Evolutionary conservation across 2,797 vertebrate genomes (phyloP), one percentile per base, ranked within the genome.

Genomic region (Melanotaenia nigrans): DNA sequence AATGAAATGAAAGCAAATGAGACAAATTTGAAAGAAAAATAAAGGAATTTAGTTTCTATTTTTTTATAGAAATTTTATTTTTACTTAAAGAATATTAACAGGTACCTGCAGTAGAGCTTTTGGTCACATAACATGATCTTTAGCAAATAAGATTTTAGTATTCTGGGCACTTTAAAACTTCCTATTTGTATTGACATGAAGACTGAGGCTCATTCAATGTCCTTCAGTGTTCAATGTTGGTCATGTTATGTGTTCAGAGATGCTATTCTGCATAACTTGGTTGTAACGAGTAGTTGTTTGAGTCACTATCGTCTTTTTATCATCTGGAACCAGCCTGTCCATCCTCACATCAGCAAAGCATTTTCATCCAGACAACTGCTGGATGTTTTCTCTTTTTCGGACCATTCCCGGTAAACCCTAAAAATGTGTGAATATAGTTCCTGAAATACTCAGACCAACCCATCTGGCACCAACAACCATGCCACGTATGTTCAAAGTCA

Each of bases 351-450:
- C 47, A 51, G 22, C 9, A 51, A 51, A 22, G 47, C 47, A 51
- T 22, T 47, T 47, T 47, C 45, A 47, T 51, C n/a, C 47, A 51
- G 47, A 51, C 47, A 51, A 51, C 47, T 22, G 47, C 47, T 51
- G n/a, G 47, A 51, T 51, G 10, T 22, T 51, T 49, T 49, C n/a
- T 49, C n/a, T 49, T 49, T 51, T 22, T 51, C 47, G 9, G 8
- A 22, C 47, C 9, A 51, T 51, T 51, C 10, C 24, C n/a, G 0
- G 14, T 3, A 11, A 51, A 51, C 10, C 1, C 47, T 51, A 51
- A 22, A 51, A 22, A 22, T 51, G 47, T 9, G 11, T 51, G 47
- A 22, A 3, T 22, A n/a, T 11, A 20, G 10, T 22, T 22, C 10
- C 18, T 22, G n/a, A 51, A 51, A 51, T 12, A 51, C n/a, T 51